Evolutionary conservation across 2,113 vertebrate genomes (phyloP).

Genomic region (Stegastes partitus): DNA sequence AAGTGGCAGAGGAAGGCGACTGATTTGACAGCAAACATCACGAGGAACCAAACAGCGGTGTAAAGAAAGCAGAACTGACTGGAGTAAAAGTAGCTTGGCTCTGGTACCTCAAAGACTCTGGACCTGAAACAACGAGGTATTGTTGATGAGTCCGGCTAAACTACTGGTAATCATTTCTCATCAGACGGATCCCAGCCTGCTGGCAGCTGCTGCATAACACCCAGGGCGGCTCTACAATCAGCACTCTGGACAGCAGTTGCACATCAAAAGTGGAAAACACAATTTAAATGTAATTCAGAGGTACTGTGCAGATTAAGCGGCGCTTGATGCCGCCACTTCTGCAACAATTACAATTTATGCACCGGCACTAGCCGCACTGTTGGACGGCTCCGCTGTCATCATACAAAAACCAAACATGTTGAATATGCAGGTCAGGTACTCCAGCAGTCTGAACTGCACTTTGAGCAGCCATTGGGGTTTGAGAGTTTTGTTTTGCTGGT

Average conservation of each 20-base stretch:
- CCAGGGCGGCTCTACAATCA: not conserved
- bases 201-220: not conserved
- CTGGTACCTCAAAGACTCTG: not conserved
- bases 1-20: no score
- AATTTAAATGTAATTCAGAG: not conserved
- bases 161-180: not conserved
- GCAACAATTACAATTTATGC: not conserved
- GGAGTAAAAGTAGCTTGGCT: not conserved
- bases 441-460: constrained; percentile 2
- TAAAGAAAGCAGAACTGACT: no score
- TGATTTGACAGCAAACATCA: no score
- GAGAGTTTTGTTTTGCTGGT: constrained; percentile 35
- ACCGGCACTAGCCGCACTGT: not conserved
- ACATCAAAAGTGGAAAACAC: not conserved
- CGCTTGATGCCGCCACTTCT: not conserved
- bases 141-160: not conserved
- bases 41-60: no score
- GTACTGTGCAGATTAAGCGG: constrained; percentile 11
- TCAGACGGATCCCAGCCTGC: not conserved
- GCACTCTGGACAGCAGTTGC: not conserved
- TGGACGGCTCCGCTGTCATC: not conserved
- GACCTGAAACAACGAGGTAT: not conserved
- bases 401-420: not conserved
- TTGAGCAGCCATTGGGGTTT: not conserved
- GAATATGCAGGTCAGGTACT: not conserved